Evolutionary conservation across 2,113 vertebrate genomes (phyloP).

Genomic region (Acrocephalus arundinaceus): DNA sequence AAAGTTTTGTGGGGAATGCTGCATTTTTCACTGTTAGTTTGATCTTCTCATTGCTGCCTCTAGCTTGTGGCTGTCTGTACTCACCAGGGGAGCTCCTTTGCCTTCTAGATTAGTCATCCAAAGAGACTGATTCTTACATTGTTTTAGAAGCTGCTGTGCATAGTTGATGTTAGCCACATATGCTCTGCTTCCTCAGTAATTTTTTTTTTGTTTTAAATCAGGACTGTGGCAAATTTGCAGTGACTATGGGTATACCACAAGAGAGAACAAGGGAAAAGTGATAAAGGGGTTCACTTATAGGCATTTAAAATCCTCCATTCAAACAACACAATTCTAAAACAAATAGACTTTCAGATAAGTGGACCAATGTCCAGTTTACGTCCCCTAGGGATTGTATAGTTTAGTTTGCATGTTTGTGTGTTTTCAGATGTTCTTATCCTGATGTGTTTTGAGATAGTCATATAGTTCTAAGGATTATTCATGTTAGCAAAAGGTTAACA

Average conservation of each 20-base stretch:
- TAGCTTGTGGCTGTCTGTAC: neutral
- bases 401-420: neutral
- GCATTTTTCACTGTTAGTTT: neutral
- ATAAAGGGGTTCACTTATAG: neutral
- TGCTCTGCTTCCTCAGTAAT: neutral
- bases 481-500: neutral
- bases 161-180: neutral
- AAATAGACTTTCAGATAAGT: neutral
- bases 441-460: neutral
- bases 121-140: neutral
- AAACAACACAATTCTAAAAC: neutral
- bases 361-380: neutral
- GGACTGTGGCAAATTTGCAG: neutral
- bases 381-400: rapidly evolving
- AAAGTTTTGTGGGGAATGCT: neutral
- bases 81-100: neutral
- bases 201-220: neutral
- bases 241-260: neutral
- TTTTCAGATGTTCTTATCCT: neutral
- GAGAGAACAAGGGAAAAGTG: neutral
- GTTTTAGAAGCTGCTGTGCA: neutral
- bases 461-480: neutral
- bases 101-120: neutral
- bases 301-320: neutral
- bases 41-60: neutral